These are phyloP conservation scores for Sympetrum striolatum DNA, from an alignment of 2,888 invertebrate species.

Conservation along the genomic window DNA sequence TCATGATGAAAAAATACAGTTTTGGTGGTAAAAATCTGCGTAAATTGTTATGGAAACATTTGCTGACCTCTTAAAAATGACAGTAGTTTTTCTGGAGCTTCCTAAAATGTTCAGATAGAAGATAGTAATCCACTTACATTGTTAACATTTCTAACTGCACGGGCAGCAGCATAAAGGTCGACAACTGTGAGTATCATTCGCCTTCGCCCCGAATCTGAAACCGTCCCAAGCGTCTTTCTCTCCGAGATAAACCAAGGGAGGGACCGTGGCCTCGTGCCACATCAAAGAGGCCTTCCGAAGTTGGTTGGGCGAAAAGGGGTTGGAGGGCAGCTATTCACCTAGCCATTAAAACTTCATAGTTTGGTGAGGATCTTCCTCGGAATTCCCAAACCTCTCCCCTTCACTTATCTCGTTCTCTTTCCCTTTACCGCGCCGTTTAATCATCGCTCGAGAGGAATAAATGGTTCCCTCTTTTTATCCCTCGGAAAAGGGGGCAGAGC, in stretches of 20 bases:
- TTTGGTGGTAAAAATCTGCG: too few relatives aligned
- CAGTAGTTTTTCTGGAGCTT: too few relatives aligned
- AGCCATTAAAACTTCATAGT: slow-evolving; percentile 33
- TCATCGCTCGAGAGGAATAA: neutral
- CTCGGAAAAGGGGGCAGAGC: neutral
- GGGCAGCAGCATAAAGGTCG: too few relatives aligned
- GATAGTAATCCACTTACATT: too few relatives aligned
- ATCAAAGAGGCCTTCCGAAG: neutral
- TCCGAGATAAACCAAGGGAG: neutral
- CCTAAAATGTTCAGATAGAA: too few relatives aligned
- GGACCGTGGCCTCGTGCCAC: neutral
- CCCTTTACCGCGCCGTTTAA: neutral
- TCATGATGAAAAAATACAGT: too few relatives aligned
- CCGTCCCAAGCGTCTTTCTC: too few relatives aligned
- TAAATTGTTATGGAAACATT: too few relatives aligned
- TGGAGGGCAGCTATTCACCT: neutral
- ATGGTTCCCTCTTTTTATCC: neutral
- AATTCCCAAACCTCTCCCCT: neutral
- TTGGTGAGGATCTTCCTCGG: neutral
- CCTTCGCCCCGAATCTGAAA: too few relatives aligned
- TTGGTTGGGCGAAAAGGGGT: neutral
- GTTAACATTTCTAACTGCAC: too few relatives aligned
- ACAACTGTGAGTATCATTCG: too few relatives aligned
- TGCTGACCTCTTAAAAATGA: too few relatives aligned
- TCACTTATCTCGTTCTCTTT: neutral